Base-by-base conservation (phyloP, 2,113 vertebrate genomes). In the Forbesichthys papilliferus region DNA sequence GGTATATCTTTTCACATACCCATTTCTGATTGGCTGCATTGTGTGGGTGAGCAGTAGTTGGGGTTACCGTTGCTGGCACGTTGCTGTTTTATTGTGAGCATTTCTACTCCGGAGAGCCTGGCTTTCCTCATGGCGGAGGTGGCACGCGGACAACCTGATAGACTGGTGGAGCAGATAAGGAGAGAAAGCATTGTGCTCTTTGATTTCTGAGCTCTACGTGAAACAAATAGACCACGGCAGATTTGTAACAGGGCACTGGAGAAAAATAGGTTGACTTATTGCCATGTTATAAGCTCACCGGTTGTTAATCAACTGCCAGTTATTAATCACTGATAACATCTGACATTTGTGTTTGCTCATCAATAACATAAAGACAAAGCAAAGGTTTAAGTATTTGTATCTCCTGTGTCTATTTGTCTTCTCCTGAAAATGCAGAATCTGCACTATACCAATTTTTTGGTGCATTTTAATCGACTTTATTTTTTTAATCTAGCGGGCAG, bases 51-150 rank as follows among this genome's bases (percentile, higher is more conserved):
- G 75, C 12, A 52, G 63, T 66, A 13, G 64, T 36, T 55, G 55
- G 60, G 61, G 82, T 93, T 96, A 99, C 97, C 98, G 57, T 98
- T 96, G 92, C 93, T 95, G 88, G 94, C 92, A 18, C 93, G 92
- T 80, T 98, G 97, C 84, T 98, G 97, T 79, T 98, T 98, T 93
- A 99, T 96, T 79, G 96, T 97, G 83, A 99, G 90, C 97, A 98
- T 96, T 90, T 99, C 97, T 90, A 98, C 95, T 82, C 96, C 96
- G 0, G 97, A 98, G 80, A 99, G 93, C 84, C 97, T 93, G 69
- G 98, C 98, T 91, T 99, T 99, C 94, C 97, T 98, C 98, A 99
- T 99, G 61, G 97, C 96, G 3, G 96, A 98, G 48, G 97, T 99
- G 86, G 98, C 98, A 69, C 98, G 94, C 1, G 98, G 98, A 90